These are phyloP conservation scores for Galeopterus variegatus DNA, from an alignment of 2,113 vertebrate species.

Conservation along the genomic window DNA sequence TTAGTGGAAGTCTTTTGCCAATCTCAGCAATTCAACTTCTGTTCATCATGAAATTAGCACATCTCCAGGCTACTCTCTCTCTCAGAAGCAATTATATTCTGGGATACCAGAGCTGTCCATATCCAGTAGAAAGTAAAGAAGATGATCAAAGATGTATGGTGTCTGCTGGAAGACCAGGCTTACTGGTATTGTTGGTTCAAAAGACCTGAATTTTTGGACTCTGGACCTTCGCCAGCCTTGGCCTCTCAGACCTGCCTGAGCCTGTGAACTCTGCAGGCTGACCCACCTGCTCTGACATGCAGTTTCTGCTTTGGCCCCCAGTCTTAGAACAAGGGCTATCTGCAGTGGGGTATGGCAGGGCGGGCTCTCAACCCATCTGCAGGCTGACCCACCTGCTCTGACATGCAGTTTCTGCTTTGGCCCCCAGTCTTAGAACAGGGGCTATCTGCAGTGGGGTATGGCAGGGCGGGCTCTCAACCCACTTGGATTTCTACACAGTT, in stretches of 20 bases:
- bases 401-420: not conserved
- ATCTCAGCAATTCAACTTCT: not conserved
- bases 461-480: not conserved
- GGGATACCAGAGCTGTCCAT: not conserved
- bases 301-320: not conserved
- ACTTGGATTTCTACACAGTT: not conserved
- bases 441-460: not conserved
- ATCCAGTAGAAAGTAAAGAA: not conserved
- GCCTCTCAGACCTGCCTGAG: not conserved
- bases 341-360: not conserved
- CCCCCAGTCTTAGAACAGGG: not conserved
- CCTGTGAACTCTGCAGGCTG: not conserved
- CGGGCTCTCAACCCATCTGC: not conserved
- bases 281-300: not conserved
- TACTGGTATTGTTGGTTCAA: not conserved
- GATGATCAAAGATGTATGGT: not conserved
- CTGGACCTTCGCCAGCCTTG: not conserved
- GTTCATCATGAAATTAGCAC: not conserved
- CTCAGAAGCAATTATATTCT: not conserved
- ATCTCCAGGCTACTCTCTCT: not conserved
- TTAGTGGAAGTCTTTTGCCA: not conserved
- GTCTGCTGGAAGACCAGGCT: not conserved
- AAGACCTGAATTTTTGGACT: not conserved
- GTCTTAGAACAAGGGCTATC: not conserved
- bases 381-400: not conserved